Conservation (phyloP, 2,888 invertebrate species). For the Stenodera caucasica region DNA sequence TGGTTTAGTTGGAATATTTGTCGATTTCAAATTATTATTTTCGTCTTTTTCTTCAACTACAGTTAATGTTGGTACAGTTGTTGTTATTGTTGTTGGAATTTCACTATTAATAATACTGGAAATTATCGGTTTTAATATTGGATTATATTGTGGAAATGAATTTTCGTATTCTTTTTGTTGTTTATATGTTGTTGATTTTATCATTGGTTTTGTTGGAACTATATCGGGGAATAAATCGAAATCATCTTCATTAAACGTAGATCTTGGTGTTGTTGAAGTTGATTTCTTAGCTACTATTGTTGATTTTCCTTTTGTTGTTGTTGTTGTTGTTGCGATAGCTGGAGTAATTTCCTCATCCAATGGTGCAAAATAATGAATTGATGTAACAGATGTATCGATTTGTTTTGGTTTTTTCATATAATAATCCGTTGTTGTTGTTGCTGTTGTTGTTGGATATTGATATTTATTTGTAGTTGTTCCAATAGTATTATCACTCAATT, state of each 20-base stretch:
- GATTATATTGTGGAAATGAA: neutral
- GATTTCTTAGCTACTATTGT: conserved; percentile 5
- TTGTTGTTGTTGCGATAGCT: conserved; percentile 14
- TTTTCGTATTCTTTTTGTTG: conserved; percentile 13
- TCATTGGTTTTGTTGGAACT: neutral
- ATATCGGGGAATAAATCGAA: conserved; percentile 19
- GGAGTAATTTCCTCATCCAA: conserved; percentile 27
- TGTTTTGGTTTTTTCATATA: conserved; percentile 15
- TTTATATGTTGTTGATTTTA: neutral
- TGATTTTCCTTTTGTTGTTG: conserved; percentile 15
- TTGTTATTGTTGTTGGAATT: conserved; percentile 1
- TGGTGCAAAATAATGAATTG: conserved; percentile 40
- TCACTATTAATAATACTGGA: neutral
- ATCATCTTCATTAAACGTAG: conserved; percentile 14
- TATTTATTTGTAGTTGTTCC: conserved; percentile 7
- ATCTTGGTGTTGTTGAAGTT: conserved; percentile 14
- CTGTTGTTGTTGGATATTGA: conserved; percentile 11
- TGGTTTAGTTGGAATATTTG: conserved; percentile 24
- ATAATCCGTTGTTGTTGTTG: conserved; percentile 11
- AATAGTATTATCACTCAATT: neutral
- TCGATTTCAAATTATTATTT: conserved; percentile 9
- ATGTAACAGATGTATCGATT: conserved; percentile 26
- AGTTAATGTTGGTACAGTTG: neutral
- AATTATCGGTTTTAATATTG: conserved; percentile 9
- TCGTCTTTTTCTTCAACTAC: conserved; percentile 5